These are phyloP conservation scores for Microdon myrmicae DNA, from an alignment of 2,888 invertebrate species.

Conservation along the genomic window DNA sequence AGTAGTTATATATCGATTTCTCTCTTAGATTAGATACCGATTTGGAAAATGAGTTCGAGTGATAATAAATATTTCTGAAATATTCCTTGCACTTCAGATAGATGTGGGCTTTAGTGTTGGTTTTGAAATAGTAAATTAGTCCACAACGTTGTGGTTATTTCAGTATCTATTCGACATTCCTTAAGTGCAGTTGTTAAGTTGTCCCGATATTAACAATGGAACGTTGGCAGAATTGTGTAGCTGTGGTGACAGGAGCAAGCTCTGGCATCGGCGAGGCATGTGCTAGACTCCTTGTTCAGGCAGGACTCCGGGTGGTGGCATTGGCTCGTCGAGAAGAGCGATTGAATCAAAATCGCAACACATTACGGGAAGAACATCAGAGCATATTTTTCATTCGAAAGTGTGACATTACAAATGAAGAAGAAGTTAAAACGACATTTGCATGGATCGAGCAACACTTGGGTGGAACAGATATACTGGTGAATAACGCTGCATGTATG, in stretches of 20 bases:
- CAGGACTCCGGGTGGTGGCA: conserved; percentile 70
- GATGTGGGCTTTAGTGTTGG: too few species aligned
- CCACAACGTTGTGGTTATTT: too few species aligned
- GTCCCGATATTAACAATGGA: too few species aligned
- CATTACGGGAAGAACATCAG: conserved; percentile 54
- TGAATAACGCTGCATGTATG: conserved; percentile 71
- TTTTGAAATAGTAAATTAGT: too few species aligned
- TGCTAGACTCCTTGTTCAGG: conserved; percentile 65
- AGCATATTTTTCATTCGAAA: conserved; percentile 55
- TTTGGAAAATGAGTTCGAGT: too few species aligned
- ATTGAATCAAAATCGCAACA: conserved; percentile 54
- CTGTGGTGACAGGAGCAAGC: conserved; percentile 75
- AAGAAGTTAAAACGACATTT: conserved; percentile 70
- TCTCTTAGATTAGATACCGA: too few species aligned
- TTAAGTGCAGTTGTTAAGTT: too few species aligned
- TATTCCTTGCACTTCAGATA: too few species aligned
- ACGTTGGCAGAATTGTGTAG: conserved; percentile 68
- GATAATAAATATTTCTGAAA: too few species aligned
- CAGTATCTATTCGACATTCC: too few species aligned
- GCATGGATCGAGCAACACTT: conserved; percentile 67
- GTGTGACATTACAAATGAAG: conserved; percentile 69
- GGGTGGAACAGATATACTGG: conserved; percentile 71
- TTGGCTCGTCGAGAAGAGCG: conserved; percentile 65
- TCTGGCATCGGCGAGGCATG: conserved; percentile 71
- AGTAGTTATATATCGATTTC: too few species aligned